Evolutionary conservation across 2,113 vertebrate genomes (phyloP).

Genomic region (Sciurus niger): DNA sequence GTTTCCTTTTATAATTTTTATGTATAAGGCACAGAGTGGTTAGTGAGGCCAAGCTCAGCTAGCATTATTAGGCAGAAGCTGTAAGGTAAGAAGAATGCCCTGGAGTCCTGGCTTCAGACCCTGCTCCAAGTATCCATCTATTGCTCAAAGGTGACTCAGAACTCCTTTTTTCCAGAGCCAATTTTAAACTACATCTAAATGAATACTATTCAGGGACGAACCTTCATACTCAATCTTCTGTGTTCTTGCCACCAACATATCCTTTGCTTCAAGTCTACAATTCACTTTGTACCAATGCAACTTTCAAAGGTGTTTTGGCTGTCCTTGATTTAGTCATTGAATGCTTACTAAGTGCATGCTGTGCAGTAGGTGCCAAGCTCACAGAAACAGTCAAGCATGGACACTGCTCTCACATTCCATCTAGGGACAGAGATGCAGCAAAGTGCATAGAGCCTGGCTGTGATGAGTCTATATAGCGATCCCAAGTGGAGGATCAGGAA

Average conservation of each 20-base stretch:
- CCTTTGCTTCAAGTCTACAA: conserved; percentile 13
- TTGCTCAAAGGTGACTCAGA: conserved; percentile 31
- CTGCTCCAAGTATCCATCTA: neutral
- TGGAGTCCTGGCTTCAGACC: conserved; percentile 34
- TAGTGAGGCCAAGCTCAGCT: neutral
- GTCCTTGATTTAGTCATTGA: conserved; percentile 39
- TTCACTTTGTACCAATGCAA: conserved; percentile 15
- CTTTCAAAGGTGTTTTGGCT: conserved; percentile 35
- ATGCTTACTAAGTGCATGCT: conserved; percentile 50
- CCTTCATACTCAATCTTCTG: neutral
- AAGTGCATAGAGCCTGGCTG: neutral
- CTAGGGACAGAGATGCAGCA: neutral
- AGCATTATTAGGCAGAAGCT: conserved; percentile 11
- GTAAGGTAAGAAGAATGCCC: neutral
- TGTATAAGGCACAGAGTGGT: neutral
- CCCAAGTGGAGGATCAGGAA: neutral
- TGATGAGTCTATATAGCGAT: neutral
- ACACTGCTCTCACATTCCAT: neutral
- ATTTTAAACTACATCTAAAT: conserved; percentile 64
- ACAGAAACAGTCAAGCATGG: neutral
- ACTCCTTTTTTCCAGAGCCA: neutral
- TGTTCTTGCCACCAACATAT: conserved; percentile 33
- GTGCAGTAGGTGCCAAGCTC: neutral
- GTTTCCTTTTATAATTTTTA: conserved; percentile 23
- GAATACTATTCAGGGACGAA: conserved; percentile 22